These are phyloP conservation scores for Hydrotaea diabolus DNA, from an alignment of 2,888 invertebrate genomes.

Conservation along the genomic window DNA sequence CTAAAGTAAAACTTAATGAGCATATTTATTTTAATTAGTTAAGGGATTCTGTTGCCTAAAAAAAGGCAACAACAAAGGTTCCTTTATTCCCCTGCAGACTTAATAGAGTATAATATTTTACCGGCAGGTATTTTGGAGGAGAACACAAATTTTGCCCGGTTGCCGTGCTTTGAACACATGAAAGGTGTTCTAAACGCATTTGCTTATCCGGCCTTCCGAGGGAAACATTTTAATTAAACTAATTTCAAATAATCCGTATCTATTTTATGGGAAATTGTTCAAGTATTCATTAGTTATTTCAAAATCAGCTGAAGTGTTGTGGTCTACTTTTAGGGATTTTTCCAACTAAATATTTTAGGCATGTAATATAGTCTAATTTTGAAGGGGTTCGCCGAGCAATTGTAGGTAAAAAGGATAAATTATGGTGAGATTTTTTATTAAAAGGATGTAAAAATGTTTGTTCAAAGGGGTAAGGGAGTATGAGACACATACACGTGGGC, in stretches of 20 bases:
- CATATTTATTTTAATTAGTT: constrained; percentile 66
- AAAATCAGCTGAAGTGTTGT: neutral
- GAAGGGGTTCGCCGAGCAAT: too few species aligned
- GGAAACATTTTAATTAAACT: constrained; percentile 28
- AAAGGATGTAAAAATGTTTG: too few species aligned
- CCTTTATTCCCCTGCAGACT: neutral
- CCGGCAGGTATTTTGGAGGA: neutral
- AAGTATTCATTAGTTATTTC: neutral
- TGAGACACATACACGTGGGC: too few species aligned
- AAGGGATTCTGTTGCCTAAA: constrained; percentile 43
- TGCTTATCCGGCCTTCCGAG: neutral
- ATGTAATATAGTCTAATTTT: neutral
- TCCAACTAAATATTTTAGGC: neutral
- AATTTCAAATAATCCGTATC: constrained; percentile 16
- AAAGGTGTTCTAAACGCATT: neutral
- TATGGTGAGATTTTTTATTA: too few species aligned
- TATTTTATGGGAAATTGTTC: constrained; percentile 18
- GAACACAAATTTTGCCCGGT: neutral
- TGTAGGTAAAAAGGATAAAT: too few species aligned
- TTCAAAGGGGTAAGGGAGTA: too few species aligned
- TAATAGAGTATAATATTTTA: constrained; percentile 24
- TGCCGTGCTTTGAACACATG: neutral
- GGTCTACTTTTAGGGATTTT: neutral
- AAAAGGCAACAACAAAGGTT: neutral
- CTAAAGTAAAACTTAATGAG: constrained; percentile 64